phyloP scores from a whole-genome alignment of 2,888 invertebrate species.

The Plebejus anna region DNA sequence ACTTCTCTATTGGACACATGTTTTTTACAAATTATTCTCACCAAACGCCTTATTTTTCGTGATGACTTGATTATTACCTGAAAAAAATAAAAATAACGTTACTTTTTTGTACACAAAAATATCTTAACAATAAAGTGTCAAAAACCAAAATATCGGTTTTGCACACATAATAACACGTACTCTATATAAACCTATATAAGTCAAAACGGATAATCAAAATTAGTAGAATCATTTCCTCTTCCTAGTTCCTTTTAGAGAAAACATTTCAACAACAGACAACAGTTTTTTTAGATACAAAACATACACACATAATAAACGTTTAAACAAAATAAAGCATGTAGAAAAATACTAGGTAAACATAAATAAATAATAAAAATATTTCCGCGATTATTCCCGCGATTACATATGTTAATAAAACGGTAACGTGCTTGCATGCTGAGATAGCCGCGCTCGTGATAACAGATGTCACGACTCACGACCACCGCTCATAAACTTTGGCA shows the following conservation, averaged over 20 bases:
- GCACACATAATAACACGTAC: neutral
- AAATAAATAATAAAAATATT: constrained; percentile 39
- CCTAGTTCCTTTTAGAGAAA: neutral
- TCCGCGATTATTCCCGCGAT: constrained; percentile 38
- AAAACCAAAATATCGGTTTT: neutral
- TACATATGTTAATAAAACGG: constrained; percentile 23
- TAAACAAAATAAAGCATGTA: neutral
- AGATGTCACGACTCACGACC: constrained; percentile 42
- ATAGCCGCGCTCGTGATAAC: constrained; percentile 38
- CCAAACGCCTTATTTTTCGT: neutral
- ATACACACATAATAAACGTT: neutral
- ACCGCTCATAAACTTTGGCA: constrained; percentile 25
- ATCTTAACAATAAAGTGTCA: neutral
- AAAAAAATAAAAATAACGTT: neutral
- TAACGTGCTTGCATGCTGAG: constrained; percentile 28
- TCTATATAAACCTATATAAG: neutral
- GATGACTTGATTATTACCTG: neutral
- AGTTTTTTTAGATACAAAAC: neutral
- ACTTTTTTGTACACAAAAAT: neutral
- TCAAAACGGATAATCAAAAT: too few species aligned
- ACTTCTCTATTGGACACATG: too few species aligned
- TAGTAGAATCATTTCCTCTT: neutral
- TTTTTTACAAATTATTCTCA: neutral
- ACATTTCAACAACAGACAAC: neutral
- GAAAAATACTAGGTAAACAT: constrained; percentile 11